Base-by-base conservation (phyloP, 2,797 vertebrate genomes). In the Octomys mimax region DNA sequence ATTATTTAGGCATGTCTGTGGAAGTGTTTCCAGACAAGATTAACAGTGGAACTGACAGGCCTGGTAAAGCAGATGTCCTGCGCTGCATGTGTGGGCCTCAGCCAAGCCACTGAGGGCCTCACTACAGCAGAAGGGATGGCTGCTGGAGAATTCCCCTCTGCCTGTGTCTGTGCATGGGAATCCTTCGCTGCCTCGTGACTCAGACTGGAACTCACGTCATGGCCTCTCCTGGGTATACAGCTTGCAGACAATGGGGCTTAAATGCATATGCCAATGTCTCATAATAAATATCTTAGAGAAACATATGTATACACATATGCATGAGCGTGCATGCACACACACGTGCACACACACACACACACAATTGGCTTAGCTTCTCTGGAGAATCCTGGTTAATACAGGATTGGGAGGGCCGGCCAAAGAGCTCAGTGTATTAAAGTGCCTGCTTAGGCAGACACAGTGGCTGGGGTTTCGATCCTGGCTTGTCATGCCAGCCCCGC, bases 81-180 rank as follows among this genome's bases (percentile, higher is more conserved):
- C 6, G 22, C 66, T 31, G 0, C 0, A 5, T 14, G 46, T 9
- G n/a, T 9, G 12, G 36, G 24, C 49, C 57, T 79, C 59, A 18
- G 6, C n/a, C 54, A 64, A 10, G 6, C 36, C 6, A 26, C 5
- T 26, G 3, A 71, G 33, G 73, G 78, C 16, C 39, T 22, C 31
- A 42, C 9, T 1, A 24, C 66, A 92, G 39, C 6, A 11, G 26
- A 87, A 87, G 71, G 16, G 14, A 39, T 9, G 33, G 52, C 6
- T 26, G 22, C 71, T 5, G 59, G 16, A 22, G 28, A 59, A 61
- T 70, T 13, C 31, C 42, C 21, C 31, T 54, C 84, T 26, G 36
- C 39, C 83, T 31, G 52, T 52, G 42, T 87, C 10, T 31, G 6
- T 66, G 24, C 21, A 22, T 28, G 52, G 8, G 77, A 12, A 42